Base-by-base conservation (phyloP, 2,797 vertebrate species). In the Bradypus variegatus region DNA sequence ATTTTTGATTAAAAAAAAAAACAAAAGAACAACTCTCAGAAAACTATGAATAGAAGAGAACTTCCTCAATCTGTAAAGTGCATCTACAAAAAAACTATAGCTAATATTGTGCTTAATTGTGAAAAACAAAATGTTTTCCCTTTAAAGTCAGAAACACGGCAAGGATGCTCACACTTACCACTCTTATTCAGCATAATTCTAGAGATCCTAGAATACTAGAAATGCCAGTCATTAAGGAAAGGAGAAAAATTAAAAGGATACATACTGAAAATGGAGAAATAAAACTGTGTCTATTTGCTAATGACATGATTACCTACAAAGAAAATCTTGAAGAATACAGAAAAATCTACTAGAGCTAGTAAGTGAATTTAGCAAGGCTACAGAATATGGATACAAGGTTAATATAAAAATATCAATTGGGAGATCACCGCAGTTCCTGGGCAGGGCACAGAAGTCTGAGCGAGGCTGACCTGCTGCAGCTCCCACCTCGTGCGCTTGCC, bases 371-470 rank as follows among this genome's bases (percentile, higher is more conserved):
- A 76, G 65, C 50, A 90, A 53, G 31, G 48, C 48, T 36, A 83
- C 14, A n/a, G 70, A 16, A 65, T 67, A 55, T 4, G 70, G 23
- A 65, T 67, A 55, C 7, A 38, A 70, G 33, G 45, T 48, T 18
- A 91, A 78, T 50, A 48, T 21, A 69, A 78, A 70, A 90, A 60
- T 60, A 33, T 38, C 6, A 75, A 15, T 82, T 33, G 45, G n/a
- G n/a, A 96, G 91, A 96, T 93, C 95, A 73, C 95, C 92, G 93
- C 85, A 91, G 95, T 95, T 95, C 94, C 94, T 62, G 50, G 73
- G 86, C 87, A 70, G 60, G 48, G 87, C 36, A 88, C 80, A 18
- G 86, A 72, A 85, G 79, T 80, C 76, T 70, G 70, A 79, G 27
- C 41, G 45, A 89, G 78, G 93, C 72, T 83, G 88, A 86, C 70